Evolutionary conservation across 2,113 vertebrate genomes (phyloP).

Genomic region (Solea solea): DNA sequence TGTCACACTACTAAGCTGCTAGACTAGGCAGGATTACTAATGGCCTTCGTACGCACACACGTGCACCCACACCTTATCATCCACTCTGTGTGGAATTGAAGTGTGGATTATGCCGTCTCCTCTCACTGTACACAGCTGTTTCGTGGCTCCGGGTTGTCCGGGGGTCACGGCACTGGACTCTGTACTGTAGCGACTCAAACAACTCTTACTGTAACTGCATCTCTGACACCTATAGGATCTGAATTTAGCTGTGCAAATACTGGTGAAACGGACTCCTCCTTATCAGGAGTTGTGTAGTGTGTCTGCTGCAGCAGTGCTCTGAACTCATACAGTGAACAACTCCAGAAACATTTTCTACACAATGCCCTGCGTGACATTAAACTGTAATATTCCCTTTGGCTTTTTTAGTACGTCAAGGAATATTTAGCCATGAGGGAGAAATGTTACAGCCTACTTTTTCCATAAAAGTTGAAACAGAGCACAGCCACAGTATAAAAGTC

Average conservation of each 20-base stretch:
- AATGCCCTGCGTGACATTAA: conserved; percentile 18
- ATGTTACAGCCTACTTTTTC: conserved; percentile 14
- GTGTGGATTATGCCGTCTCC: conserved; percentile 67
- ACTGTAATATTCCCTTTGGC: not conserved
- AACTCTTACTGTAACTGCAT: not conserved
- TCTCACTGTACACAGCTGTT: conserved; percentile 65
- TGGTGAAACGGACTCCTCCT: conserved; percentile 6
- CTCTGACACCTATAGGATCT: not conserved
- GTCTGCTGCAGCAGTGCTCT: conserved; percentile 20
- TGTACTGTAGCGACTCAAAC: not conserved
- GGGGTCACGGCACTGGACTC: conserved; percentile 12
- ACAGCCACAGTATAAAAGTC: conserved; percentile 1
- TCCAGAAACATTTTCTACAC: conserved; percentile 46
- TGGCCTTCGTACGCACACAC: conserved; percentile 23
- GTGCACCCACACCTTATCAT: conserved; percentile 42
- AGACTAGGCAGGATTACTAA: conserved; percentile 71
- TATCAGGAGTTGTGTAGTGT: conserved; percentile 38
- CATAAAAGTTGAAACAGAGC: conserved; percentile 1
- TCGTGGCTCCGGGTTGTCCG: conserved; percentile 40
- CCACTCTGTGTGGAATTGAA: conserved; percentile 64
- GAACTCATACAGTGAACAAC: conserved; percentile 53
- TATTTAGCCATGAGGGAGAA: conserved; percentile 13
- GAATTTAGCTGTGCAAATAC: conserved; percentile 6
- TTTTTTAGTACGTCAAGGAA: conserved; percentile 12
- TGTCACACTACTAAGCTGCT: conserved; percentile 58